Percentiles rank a stretch among this genome's conserved stretches.
These are phyloP conservation scores for Lethenteron camtschaticum DNA, from an alignment of 2,113 vertebrate species.

Conservation along the genomic window DNA sequence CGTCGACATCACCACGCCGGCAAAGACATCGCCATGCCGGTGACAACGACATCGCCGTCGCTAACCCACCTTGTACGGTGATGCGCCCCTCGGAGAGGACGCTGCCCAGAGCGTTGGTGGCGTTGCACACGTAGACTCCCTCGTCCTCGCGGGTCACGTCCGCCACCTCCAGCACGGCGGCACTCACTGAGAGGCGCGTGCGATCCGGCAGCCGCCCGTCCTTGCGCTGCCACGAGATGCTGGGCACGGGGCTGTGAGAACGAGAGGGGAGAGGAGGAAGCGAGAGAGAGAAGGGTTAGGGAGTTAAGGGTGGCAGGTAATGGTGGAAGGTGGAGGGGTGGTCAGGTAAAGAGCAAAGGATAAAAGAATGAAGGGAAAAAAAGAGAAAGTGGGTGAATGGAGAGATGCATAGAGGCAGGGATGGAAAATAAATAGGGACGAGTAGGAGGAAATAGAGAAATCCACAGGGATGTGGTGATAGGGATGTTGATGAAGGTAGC, in stretches of 20 bases:
- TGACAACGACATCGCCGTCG: not conserved
- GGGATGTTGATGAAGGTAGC: no score
- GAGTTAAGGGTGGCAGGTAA: no score
- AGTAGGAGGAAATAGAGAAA: no score
- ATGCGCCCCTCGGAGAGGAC: slow-evolving; percentile 55
- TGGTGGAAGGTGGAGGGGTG: no score
- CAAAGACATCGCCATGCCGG: no score
- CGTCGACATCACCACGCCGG: no score
- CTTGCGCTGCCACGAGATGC: slow-evolving; percentile 57
- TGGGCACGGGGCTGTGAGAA: slow-evolving; percentile 55
- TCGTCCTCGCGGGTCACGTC: slow-evolving; percentile 66
- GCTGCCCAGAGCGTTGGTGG: slow-evolving; percentile 46
- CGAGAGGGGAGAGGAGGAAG: slow-evolving; percentile 1
- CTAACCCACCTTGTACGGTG: slow-evolving; percentile 4
- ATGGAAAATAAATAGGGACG: not conserved
- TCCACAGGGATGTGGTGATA: not conserved
- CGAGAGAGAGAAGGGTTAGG: not conserved
- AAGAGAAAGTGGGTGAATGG: no score
- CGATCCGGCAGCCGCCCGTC: slow-evolving; percentile 41
- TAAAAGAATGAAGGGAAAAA: no score
- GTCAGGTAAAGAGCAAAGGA: not conserved
- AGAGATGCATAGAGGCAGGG: not conserved
- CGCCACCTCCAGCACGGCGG: slow-evolving; percentile 55
- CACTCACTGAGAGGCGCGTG: slow-evolving; percentile 49
- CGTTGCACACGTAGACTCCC: slow-evolving; percentile 63